Percentiles rank a stretch among this genome's conserved stretches.
Conservation (phyloP, 2,888 invertebrate species). For the Clunio marinus region DNA sequence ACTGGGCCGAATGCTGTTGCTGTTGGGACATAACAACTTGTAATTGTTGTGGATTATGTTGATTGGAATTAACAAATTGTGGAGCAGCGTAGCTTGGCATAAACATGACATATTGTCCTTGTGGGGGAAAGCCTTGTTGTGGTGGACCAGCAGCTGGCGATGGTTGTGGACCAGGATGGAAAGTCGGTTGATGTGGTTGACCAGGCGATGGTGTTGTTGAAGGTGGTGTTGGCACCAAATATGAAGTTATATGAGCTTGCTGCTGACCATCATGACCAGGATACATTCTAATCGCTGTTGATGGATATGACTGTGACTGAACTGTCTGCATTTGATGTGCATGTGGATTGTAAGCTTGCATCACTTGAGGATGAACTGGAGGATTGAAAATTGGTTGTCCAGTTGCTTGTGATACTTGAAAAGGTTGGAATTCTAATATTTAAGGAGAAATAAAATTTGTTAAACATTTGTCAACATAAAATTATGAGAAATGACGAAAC, state of each 20-base stretch:
- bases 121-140: neutral
- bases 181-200: constrained; percentile 56
- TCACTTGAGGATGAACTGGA: constrained; percentile 63
- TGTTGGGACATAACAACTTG: constrained; percentile 51
- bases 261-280: neutral
- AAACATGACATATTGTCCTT: constrained; percentile 40
- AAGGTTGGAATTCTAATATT: constrained; percentile 32
- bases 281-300: constrained; percentile 52
- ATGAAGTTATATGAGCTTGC: constrained; percentile 32
- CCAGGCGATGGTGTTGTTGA: constrained; percentile 57
- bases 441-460: constrained; percentile 39
- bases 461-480: constrained; percentile 33
- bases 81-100: constrained; percentile 43
- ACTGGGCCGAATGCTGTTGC: constrained; percentile 41
- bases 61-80: constrained; percentile 47
- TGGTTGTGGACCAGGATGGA: constrained; percentile 58
- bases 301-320: constrained; percentile 52
- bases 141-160: constrained; percentile 16
- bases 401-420: constrained; percentile 49
- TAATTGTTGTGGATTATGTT: constrained; percentile 48
- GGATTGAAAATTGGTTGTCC: constrained; percentile 70
- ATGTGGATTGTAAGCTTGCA: constrained; percentile 60
- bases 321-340: constrained; percentile 54
- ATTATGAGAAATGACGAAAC: constrained; percentile 11
- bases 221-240: constrained; percentile 52